Conservation (phyloP, 2,113 vertebrate species). For the Psephotus haematonotus region DNA sequence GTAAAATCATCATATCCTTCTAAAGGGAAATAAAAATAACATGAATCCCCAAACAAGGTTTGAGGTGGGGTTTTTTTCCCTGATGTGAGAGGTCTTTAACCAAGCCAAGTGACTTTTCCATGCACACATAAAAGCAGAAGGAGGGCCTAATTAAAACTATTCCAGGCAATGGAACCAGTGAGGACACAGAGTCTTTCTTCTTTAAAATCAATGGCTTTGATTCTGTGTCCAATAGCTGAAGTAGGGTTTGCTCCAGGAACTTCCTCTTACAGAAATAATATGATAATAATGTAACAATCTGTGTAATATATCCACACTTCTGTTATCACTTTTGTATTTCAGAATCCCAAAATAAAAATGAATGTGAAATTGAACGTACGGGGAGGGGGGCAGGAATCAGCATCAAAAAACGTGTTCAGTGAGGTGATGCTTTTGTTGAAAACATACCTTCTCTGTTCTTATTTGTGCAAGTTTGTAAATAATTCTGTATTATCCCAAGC, state of each 20-base stretch:
- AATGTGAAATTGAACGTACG: neutral
- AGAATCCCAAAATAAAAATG: neutral
- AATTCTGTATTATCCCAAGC: neutral
- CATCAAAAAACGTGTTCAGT: neutral
- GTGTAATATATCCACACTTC: neutral
- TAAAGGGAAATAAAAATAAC: neutral
- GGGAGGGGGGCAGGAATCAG: neutral
- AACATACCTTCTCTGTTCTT: neutral
- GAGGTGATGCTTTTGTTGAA: neutral
- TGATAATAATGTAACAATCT: neutral
- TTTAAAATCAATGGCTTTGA: neutral
- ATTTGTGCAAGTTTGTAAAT: neutral
- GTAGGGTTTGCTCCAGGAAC: neutral
- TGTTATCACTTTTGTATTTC: neutral
- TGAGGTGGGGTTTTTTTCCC: rapidly evolving
- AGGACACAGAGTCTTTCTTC: neutral
- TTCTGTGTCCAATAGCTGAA: neutral
- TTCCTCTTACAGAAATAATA: neutral
- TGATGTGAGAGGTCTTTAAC: neutral
- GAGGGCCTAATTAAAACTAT: slow-evolving; percentile 3
- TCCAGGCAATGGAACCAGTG: neutral
- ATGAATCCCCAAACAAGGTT: neutral
- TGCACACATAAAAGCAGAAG: neutral
- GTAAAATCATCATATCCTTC: neutral
- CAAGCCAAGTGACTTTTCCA: neutral